Evolutionary conservation across 1,140 invertebrate species (phyloP), one percentile per base, ranked within the genome.

Genomic region (Nylanderia fulva): DNA sequence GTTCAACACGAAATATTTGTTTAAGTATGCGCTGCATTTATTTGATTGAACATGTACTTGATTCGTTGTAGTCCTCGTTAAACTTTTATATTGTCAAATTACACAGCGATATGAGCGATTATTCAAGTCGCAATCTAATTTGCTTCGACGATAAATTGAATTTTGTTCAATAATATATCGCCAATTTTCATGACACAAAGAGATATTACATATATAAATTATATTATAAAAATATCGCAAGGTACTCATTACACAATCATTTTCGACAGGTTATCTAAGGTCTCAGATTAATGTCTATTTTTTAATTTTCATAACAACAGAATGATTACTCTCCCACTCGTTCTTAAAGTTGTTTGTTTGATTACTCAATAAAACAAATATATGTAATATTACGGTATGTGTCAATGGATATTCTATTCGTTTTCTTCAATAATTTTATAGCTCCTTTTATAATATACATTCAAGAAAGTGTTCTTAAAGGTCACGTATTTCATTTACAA

Each of bases 251-350:
- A 89, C 42, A 36, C 58, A 85, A 75, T 79, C 45, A n/a, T 68
- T 88, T 79, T 68, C 52, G 36, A 77, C 56, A 48, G 74, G 61
- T 89, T 52, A 90, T 89, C 80, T 74, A 29, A 80, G 75, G 80
- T 86, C 68, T 61, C 76, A 33, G 88, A 89, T 89, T 85, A 86
- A 85, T 36, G 24, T 56, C 48, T 24, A 60, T 60, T 63, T 82
- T 89, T 88, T 60, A 58, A 45, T 66, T 56, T 48, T 71, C 33
- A 61, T 74, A 61, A 82, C 36, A 86, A 79, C 60, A 21, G 33
- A 86, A 56, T 21, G 39, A 74, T 89, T 61, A 48, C 56, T 63
- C 7, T 13, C 15, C 45, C 1, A n/a, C 36, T 18, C 13, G 13
- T 29, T 29, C 29, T 39, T 56, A 68, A 75, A 56, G 48, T 72